A percentile compares a stretch with the other conserved stretches of the same genome.
These are phyloP conservation scores for Clytia hemisphaerica DNA, from an alignment of 30 jellyfish, hydroid and myxozoan species.

Conservation along the genomic window DNA sequence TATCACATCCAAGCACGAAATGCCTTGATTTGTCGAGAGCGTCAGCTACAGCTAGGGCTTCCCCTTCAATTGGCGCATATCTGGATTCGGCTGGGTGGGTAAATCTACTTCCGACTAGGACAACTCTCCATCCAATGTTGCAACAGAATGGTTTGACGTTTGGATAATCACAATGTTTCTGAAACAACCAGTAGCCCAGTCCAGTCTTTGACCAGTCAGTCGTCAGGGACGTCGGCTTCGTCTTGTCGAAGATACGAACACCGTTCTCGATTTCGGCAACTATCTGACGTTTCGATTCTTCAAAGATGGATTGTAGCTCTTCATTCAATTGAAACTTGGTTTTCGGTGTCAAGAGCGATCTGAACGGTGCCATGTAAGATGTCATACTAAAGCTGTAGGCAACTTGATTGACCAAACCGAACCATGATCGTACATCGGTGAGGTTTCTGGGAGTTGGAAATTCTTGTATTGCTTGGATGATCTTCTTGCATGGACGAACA, in stretches of 20 bases:
- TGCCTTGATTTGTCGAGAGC: conserved; percentile 18
- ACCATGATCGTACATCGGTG: no score
- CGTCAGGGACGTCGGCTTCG: neutral
- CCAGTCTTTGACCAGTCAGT: conserved; percentile 6
- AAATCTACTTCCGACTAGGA: conserved; percentile 14
- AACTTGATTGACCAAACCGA: no score
- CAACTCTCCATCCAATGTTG: conserved; percentile 1
- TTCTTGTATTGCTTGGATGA: no score
- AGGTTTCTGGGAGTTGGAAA: neutral
- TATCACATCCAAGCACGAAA: conserved; percentile 27
- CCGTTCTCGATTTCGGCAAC: conserved; percentile 6
- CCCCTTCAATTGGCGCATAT: conserved; percentile 32
- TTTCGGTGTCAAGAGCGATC: conserved; percentile 13
- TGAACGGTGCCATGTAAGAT: conserved; percentile 37
- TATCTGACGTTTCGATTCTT: conserved; percentile 6
- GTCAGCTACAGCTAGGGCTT: conserved; percentile 28
- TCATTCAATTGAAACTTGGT: neutral
- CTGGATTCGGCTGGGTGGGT: conserved; percentile 33
- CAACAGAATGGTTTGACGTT: conserved; percentile 1
- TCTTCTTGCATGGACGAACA: no score
- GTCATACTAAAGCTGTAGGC: neutral
- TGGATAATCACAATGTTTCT: conserved; percentile 7
- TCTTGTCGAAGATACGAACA: neutral
- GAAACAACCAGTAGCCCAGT: conserved; percentile 2
- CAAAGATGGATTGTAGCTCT: conserved; percentile 1